These are phyloP conservation scores for Labrus mixtus DNA, from an alignment of 2,113 vertebrate species.

Conservation along the genomic window DNA sequence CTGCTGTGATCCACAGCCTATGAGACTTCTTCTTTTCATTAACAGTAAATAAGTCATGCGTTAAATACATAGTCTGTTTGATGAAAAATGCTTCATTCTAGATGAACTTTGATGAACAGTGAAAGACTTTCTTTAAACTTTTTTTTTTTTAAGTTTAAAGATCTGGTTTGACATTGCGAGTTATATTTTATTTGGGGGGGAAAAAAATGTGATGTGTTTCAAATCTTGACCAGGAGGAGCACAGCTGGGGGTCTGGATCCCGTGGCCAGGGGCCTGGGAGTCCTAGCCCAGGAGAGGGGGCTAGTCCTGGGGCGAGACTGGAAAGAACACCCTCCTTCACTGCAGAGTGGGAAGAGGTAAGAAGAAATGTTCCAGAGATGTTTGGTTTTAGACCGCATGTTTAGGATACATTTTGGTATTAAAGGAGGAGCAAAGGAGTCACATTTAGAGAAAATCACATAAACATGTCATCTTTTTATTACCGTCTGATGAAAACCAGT, in stretches of 20 bases:
- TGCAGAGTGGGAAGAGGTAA: constrained; percentile 98
- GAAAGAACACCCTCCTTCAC: constrained; percentile 97
- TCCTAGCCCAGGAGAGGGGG: constrained; percentile 78
- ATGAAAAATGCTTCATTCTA: constrained; percentile 40
- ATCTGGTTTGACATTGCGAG: too few species aligned
- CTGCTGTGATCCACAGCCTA: constrained; percentile 37
- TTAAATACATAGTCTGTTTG: constrained; percentile 63
- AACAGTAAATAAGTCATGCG: constrained; percentile 61
- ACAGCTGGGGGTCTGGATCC: constrained; percentile 87
- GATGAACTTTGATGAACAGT: constrained; percentile 35
- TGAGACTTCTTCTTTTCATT: constrained; percentile 41
- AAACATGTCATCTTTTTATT: neutral
- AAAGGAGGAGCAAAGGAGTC: too few species aligned
- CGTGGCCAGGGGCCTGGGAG: constrained; percentile 77
- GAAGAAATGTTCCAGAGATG: constrained; percentile 4
- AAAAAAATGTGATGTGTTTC: neutral
- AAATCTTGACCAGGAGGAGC: constrained; percentile 82
- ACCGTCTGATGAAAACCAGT: neutral
- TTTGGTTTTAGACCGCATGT: too few species aligned
- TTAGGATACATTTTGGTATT: too few species aligned
- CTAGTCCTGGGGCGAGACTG: constrained; percentile 84
- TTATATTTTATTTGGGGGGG: neutral
- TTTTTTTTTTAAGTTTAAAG: constrained; percentile 10
- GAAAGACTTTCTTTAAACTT: neutral
- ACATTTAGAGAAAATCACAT: too few species aligned